A percentile compares a stretch with the other conserved stretches of the same genome.
Evolutionary conservation across 2,113 vertebrate genomes (phyloP).

Genomic region (Podocnemis expansa): DNA sequence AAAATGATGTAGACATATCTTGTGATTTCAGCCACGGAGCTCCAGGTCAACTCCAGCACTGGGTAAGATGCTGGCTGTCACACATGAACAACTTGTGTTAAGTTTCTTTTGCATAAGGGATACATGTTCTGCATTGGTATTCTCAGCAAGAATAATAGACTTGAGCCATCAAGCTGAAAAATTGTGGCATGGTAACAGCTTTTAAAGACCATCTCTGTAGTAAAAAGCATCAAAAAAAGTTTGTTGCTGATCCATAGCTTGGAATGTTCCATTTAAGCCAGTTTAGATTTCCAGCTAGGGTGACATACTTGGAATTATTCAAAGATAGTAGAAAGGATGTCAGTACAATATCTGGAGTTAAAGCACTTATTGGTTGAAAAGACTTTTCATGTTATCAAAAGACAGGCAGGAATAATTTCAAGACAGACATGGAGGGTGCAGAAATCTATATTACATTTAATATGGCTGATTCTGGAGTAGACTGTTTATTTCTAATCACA

Average conservation of each 20-base stretch:
- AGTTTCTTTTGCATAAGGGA: neutral
- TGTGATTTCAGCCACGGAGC: neutral
- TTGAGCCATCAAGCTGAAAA: neutral
- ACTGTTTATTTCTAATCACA: neutral
- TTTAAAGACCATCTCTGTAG: too few relatives aligned
- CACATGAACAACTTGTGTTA: neutral
- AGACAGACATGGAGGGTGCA: neutral
- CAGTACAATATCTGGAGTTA: neutral
- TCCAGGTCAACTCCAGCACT: neutral
- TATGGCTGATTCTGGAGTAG: neutral
- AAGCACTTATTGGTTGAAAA: constrained; percentile 52
- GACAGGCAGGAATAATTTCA: constrained; percentile 48
- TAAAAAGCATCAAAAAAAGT: too few relatives aligned
- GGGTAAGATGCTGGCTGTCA: neutral
- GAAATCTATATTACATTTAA: constrained; percentile 5
- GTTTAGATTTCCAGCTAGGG: too few relatives aligned
- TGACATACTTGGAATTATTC: too few relatives aligned
- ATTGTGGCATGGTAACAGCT: too few relatives aligned
- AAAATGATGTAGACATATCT: neutral
- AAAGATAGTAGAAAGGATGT: neutral
- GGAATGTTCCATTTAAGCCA: too few relatives aligned
- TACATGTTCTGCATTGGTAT: neutral
- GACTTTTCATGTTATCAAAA: constrained; percentile 42
- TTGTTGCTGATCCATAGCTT: too few relatives aligned
- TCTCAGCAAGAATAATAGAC: neutral